Evolutionary conservation across 2,888 invertebrate species (phyloP).

Genomic region (Drosophila emarginata): DNA sequence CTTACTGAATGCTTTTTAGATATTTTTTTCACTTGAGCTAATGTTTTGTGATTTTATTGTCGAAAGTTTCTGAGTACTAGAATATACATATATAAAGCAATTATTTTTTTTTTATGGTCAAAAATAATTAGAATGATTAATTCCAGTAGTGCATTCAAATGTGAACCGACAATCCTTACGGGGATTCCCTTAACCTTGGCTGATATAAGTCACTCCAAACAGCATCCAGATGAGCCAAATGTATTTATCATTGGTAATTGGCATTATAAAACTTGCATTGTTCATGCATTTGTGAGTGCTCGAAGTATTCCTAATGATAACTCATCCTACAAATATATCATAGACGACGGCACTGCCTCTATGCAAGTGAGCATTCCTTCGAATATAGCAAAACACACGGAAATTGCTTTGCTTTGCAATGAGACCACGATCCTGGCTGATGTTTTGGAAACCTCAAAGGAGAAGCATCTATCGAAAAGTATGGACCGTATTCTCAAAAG

Average conservation of each 20-base stretch:
- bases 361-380: constrained; percentile 49
- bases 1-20: too few species aligned
- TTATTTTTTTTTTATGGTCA: too few species aligned
- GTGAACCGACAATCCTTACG: constrained; percentile 30
- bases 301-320: constrained; percentile 28
- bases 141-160: too few species aligned
- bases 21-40: background rate
- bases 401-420: constrained; percentile 44
- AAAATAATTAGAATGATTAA: too few species aligned
- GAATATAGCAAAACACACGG: constrained; percentile 21
- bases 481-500: constrained; percentile 52
- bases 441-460: too few species aligned
- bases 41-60: too few species aligned
- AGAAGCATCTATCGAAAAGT: constrained; percentile 28
- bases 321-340: constrained; percentile 43
- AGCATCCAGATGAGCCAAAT: constrained; percentile 12
- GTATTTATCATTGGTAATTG: constrained; percentile 27
- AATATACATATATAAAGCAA: too few species aligned
- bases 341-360: constrained; percentile 68
- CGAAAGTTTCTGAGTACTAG: too few species aligned
- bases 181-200: constrained; percentile 54
- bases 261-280: constrained; percentile 60
- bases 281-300: constrained; percentile 61
- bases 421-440: constrained; percentile 39
- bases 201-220: constrained; percentile 41